Conservation (phyloP, 1,140 invertebrate genomes). For the Ruditapes philippinarum region DNA sequence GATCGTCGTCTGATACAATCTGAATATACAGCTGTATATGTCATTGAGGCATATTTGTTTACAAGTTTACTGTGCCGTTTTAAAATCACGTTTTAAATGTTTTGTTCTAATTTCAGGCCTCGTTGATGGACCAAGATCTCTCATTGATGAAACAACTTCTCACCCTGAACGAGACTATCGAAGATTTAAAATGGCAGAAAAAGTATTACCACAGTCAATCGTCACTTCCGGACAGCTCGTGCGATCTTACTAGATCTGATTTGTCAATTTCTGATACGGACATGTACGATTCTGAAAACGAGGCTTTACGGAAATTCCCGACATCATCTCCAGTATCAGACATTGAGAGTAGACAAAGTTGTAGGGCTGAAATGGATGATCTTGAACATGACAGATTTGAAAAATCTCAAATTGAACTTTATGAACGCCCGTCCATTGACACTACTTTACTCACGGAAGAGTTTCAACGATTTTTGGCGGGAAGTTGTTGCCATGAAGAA, state of each 20-base stretch:
- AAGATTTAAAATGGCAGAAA: constrained; percentile 81
- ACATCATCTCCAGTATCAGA: constrained; percentile 30
- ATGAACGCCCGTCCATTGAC: not conserved
- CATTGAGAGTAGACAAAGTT: not conserved
- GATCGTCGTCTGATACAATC: too few species aligned
- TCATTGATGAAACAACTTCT: constrained; percentile 82
- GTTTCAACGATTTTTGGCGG: not conserved
- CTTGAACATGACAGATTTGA: not conserved
- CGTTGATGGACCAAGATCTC: constrained; percentile 82
- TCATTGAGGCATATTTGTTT: not conserved
- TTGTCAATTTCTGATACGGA: constrained; percentile 77
- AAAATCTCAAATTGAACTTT: constrained; percentile 1
- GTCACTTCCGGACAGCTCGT: constrained; percentile 67
- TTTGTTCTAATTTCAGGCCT: constrained; percentile 72
- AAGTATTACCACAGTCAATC: constrained; percentile 70
- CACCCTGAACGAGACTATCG: constrained; percentile 80
- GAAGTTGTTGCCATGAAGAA: constrained; percentile 67
- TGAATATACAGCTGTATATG: too few species aligned
- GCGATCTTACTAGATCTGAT: constrained; percentile 69
- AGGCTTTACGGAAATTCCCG: constrained; percentile 55
- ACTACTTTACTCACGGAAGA: not conserved
- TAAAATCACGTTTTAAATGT: not conserved
- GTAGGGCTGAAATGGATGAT: not conserved
- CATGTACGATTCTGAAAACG: constrained; percentile 77
- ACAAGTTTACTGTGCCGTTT: not conserved